Conservation (phyloP, 2,797 vertebrate genomes). For the Ispidina lecontei region DNA sequence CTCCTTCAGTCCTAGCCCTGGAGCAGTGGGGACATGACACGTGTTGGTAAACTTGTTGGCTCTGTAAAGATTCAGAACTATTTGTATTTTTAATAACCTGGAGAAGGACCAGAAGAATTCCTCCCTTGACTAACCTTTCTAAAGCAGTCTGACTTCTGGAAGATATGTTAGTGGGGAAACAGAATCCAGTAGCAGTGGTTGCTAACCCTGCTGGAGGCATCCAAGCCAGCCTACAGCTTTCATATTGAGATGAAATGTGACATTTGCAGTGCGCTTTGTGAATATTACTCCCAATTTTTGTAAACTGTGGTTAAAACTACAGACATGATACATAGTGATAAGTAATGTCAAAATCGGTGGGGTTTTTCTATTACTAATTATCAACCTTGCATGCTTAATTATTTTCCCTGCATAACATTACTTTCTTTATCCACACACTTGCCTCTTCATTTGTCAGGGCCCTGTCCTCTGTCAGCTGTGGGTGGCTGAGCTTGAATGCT, state of each 20-base stretch:
- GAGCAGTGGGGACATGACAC: not conserved
- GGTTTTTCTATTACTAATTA: conserved; percentile 11
- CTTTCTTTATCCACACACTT: not conserved
- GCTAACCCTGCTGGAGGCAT: not conserved
- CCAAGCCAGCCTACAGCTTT: not conserved
- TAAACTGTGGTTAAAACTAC: not conserved
- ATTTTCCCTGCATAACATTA: conserved; percentile 22
- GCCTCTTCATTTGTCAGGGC: not conserved
- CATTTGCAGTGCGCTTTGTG: not conserved
- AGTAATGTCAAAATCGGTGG: not conserved
- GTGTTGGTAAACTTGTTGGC: not conserved
- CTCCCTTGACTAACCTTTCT: not conserved
- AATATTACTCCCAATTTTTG: not conserved
- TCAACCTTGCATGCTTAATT: not conserved
- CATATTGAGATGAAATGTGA: not conserved
- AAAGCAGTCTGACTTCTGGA: not conserved
- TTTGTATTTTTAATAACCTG: not conserved
- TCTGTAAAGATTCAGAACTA: not conserved
- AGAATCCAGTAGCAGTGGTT: not conserved
- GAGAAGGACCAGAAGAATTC: not conserved
- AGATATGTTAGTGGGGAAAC: not conserved
- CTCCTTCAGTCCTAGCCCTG: not conserved
- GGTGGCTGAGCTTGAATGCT: conserved; percentile 14
- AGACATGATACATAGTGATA: not conserved
- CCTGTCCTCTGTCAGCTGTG: conserved; percentile 38